Base-by-base conservation (phyloP, 2,113 vertebrate genomes). In the Gallinago undulata region DNA sequence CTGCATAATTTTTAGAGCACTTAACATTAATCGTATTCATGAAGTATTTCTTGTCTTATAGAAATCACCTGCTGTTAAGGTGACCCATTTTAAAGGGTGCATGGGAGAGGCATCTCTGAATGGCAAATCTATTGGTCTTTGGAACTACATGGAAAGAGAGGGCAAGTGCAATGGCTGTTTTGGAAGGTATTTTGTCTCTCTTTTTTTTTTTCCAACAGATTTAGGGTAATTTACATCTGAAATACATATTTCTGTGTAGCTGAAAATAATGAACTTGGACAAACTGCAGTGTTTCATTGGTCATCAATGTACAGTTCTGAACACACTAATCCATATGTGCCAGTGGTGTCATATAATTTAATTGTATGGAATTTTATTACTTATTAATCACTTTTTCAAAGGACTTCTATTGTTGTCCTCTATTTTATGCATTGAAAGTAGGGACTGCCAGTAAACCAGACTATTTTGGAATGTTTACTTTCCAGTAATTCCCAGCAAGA, bases 151-250 rank as follows among this genome's bases (percentile, higher is more conserved):
- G 18, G 98, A 98, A 78, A 98, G 98, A 76, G 98, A 99, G 87
- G 99, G 99, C 41, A 94, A 87, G 14, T 99, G 99, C 82, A 98
- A 83, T 25, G 99, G 99, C 90, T 99, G 99, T 95, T 99, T 99
- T 83, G 98, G 98, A 98, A 99, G 99, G 99, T 99, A 98, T 27
- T 41, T 55, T 8, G 35, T 45, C 31, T 74, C 13, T 3, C 1
- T 31, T 1, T 43, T 43, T 43, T 23, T 37, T n/a, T 43, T 16
- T 24, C 23, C 39, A 50, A 48, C 1, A 60, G 6, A 8, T 75
- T 66, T 59, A 77, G 28, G 68, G 6, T 80, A 63, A 85, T 91
- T 92, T 64, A 39, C 17, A n/a, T n/a, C 28, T 62, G 5, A 43
- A n/a, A 23, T 39, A n/a, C 18, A 2, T 67, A 55, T 84, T 92